Evolutionary conservation across 2,113 vertebrate genomes (phyloP).

Genomic region (Amia ocellicauda): DNA sequence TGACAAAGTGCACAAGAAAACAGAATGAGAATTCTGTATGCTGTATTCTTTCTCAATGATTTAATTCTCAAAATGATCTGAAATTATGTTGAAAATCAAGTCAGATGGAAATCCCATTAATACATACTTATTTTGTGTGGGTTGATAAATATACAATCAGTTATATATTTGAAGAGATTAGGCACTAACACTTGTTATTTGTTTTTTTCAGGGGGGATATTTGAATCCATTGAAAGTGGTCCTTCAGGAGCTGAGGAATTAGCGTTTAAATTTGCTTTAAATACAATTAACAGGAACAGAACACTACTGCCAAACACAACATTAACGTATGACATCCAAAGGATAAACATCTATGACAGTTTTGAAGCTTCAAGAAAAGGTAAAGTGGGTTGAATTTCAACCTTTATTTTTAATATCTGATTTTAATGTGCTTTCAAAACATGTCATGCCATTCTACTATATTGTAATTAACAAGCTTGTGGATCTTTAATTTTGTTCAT

Average conservation of each 20-base stretch:
- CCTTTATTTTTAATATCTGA: neutral
- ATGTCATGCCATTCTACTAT: no score
- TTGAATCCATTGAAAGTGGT: constrained; percentile 93
- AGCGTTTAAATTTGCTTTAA: constrained; percentile 98
- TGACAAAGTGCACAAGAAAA: no score
- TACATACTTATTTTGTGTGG: neutral
- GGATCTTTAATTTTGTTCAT: no score
- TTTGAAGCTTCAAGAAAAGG: constrained; percentile 99
- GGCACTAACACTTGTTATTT: constrained; percentile 6
- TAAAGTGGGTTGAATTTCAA: constrained; percentile 49
- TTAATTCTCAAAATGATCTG: no score
- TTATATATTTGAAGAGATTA: no score
- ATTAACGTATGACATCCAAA: constrained; percentile 95
- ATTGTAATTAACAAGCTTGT: no score
- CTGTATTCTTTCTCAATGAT: no score
- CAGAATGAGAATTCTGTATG: no score
- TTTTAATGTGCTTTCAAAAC: no score
- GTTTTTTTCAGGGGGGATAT: constrained; percentile 82
- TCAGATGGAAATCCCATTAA: no score
- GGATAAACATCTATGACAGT: constrained; percentile 98
- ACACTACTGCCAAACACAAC: constrained; percentile 97
- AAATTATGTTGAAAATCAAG: no score
- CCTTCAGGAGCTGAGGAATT: constrained; percentile 96
- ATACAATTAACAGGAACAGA: constrained; percentile 98
- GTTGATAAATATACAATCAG: neutral